A percentile compares a stretch with the other conserved stretches of the same genome.
phyloP scores from a whole-genome alignment of 2,113 vertebrate genomes.

The Puntigrus tetrazona region DNA sequence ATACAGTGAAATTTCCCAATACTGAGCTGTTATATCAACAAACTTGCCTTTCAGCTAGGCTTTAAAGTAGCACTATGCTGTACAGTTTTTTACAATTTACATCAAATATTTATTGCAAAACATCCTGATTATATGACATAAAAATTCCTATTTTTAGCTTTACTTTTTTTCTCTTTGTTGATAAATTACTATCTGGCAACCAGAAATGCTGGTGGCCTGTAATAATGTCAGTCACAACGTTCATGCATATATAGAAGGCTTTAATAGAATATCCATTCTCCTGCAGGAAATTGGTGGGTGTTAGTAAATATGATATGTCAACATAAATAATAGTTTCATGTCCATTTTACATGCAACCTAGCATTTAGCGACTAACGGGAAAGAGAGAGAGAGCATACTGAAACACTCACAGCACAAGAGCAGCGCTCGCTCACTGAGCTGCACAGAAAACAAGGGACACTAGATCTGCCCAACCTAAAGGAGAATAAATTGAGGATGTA shows the following conservation, averaged over 20 bases:
- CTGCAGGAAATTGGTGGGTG: constrained; percentile 54
- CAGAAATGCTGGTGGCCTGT: neutral
- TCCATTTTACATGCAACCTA: constrained; percentile 52
- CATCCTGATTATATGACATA: neutral
- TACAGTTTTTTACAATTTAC: neutral
- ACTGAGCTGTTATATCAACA: neutral
- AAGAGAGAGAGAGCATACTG: constrained; percentile 53
- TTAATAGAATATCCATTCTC: constrained; percentile 15
- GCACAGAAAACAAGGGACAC: constrained; percentile 54
- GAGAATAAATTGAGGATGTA: constrained; percentile 56
- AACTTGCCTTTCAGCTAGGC: neutral
- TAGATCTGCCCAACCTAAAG: constrained; percentile 49
- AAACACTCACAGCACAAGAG: constrained; percentile 64
- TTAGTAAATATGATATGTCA: constrained; percentile 62
- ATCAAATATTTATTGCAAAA: neutral
- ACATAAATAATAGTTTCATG: constrained; percentile 60
- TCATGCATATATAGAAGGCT: constrained; percentile 15
- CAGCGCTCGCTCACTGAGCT: constrained; percentile 51
- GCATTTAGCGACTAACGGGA: constrained; percentile 59
- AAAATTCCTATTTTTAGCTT: neutral
- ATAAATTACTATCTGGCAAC: neutral
- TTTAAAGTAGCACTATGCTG: neutral
- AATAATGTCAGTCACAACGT: constrained; percentile 4
- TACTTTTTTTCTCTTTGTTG: neutral
- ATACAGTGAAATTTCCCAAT: neutral